Conservation (phyloP, 2,797 vertebrate species). For the Caiman crocodilus region DNA sequence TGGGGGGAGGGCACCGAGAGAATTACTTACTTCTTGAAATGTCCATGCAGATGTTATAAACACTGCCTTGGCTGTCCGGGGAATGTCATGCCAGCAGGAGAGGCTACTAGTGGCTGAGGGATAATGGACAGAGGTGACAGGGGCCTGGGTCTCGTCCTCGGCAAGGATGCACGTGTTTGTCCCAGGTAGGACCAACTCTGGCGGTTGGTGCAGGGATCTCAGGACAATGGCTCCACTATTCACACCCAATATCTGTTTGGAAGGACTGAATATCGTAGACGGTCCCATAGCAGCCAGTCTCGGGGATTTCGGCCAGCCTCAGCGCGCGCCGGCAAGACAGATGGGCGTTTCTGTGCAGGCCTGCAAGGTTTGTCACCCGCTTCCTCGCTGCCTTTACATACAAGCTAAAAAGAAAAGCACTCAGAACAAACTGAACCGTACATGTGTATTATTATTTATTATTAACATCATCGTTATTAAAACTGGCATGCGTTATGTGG, state of each 20-base stretch:
- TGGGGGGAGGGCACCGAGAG: neutral
- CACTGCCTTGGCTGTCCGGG: neutral
- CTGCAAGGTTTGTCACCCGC: neutral
- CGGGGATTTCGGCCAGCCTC: neutral
- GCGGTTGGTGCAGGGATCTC: neutral
- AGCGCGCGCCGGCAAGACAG: neutral
- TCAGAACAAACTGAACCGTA: neutral
- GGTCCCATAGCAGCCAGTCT: neutral
- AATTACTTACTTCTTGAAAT: neutral
- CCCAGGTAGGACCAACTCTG: neutral
- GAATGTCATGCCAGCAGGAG: neutral
- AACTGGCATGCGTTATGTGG: neutral
- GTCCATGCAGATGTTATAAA: neutral
- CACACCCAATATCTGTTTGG: neutral
- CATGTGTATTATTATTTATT: neutral
- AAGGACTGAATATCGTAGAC: neutral
- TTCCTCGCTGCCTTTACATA: neutral
- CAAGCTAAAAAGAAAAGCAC: neutral
- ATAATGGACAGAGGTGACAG: neutral
- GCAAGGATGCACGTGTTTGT: neutral
- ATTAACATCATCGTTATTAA: neutral
- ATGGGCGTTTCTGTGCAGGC: too few relatives aligned
- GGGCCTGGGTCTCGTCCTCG: neutral
- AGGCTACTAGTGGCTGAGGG: neutral
- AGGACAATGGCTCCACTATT: neutral